These are phyloP conservation scores for Agapornis canus DNA, from an alignment of 2,797 vertebrate genomes.

Conservation along the genomic window DNA sequence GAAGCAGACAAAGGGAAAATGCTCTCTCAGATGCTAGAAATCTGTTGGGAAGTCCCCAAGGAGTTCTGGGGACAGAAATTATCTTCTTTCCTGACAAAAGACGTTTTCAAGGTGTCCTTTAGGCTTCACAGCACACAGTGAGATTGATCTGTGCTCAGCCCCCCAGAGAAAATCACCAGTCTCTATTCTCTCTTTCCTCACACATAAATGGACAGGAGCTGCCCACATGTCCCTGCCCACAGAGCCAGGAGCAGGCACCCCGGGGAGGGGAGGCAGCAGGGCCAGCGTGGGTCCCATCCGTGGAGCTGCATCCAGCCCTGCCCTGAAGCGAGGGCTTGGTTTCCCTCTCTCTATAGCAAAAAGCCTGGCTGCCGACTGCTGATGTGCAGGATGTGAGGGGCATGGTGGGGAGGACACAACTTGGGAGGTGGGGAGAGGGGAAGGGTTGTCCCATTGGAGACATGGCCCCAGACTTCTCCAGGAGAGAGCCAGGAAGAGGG, in stretches of 20 bases:
- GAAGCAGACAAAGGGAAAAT: background rate
- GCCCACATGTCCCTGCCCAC: background rate
- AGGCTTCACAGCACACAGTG: constrained; percentile 51
- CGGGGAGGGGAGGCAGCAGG: background rate
- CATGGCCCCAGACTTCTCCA: fast-evolving
- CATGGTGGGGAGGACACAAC: background rate
- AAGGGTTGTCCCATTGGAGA: fast-evolving
- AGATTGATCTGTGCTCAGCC: constrained; percentile 53
- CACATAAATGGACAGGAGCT: constrained; percentile 42
- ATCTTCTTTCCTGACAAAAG: constrained; percentile 58
- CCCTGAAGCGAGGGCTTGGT: fast-evolving
- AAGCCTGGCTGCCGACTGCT: background rate
- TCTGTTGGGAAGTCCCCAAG: background rate
- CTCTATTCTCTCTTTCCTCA: constrained; percentile 37
- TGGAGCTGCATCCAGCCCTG: background rate
- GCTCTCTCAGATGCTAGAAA: background rate
- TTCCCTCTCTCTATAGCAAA: background rate
- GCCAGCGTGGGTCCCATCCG: background rate
- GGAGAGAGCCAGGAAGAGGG: background rate
- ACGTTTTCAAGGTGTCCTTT: constrained; percentile 72
- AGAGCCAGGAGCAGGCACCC: background rate
- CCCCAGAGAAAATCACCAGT: constrained; percentile 61
- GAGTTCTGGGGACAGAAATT: background rate
- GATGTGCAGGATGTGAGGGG: background rate
- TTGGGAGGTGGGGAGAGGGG: background rate